Conservation (phyloP, 2,888 invertebrate genomes). For the Crocallis elinguaria region DNA sequence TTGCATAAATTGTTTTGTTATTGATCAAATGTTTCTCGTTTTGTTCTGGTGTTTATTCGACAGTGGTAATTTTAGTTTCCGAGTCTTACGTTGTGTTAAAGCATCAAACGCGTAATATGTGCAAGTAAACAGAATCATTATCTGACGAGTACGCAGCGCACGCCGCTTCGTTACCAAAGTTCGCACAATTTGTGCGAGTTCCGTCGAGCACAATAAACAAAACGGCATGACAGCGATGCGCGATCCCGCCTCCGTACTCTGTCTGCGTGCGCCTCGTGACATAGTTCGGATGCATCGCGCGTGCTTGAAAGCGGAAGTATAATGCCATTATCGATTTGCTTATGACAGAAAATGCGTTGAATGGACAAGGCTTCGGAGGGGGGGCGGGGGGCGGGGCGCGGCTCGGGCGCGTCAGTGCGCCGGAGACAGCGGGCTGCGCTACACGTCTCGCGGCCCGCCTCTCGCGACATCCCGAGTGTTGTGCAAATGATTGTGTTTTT, state of each 20-base stretch:
- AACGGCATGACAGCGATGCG: conserved; percentile 7
- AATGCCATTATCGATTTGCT: conserved; percentile 84
- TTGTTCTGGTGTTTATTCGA: not conserved
- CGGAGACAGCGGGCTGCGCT: conserved; percentile 74
- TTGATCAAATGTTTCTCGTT: not conserved
- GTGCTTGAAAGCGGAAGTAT: conserved; percentile 80
- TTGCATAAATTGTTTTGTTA: not conserved
- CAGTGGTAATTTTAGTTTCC: not conserved
- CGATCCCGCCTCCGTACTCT: conserved; percentile 9
- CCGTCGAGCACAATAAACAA: conserved; percentile 31
- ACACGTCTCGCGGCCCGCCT: conserved; percentile 80
- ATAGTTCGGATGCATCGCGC: conserved; percentile 76
- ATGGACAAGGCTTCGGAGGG: conserved; percentile 67
- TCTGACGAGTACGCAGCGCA: conserved; percentile 26
- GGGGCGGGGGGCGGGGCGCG: conserved; percentile 42
- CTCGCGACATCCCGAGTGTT: conserved; percentile 72
- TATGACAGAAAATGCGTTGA: conserved; percentile 84
- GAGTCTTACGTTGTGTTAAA: not conserved
- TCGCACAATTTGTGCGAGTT: conserved; percentile 33
- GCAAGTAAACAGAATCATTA: conserved; percentile 33
- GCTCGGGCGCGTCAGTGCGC: conserved; percentile 63
- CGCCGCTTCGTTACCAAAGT: conserved; percentile 34
- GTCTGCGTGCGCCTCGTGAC: conserved; percentile 44
- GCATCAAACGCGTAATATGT: conserved; percentile 9
- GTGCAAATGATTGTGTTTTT: conserved; percentile 90